phyloP scores from a whole-genome alignment of 2,113 vertebrate species.

The Cyanocitta stelleri region DNA sequence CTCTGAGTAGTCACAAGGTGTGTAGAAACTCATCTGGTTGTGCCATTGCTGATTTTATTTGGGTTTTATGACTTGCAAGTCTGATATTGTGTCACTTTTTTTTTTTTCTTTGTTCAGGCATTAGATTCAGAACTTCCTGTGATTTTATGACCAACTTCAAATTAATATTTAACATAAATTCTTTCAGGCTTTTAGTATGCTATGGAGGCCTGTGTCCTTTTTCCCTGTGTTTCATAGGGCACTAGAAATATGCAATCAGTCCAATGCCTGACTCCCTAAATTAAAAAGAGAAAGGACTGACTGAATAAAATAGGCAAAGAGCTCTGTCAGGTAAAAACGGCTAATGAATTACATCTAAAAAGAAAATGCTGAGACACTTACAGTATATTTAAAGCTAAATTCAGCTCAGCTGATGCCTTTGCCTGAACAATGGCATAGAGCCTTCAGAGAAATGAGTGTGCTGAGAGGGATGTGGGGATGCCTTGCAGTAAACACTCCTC shows the following conservation, averaged over 20 bases:
- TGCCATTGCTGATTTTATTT: background rate
- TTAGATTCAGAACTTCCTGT: background rate
- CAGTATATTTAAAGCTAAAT: background rate
- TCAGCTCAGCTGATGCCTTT: background rate
- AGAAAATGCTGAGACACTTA: background rate
- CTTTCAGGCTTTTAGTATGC: background rate
- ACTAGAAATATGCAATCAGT: background rate
- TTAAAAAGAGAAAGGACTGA: background rate
- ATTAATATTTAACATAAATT: background rate
- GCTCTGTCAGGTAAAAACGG: background rate
- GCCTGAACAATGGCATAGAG: background rate
- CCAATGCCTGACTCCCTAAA: background rate
- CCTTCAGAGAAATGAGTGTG: background rate
- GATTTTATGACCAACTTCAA: background rate
- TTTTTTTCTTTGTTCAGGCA: background rate
- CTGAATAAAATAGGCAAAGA: background rate
- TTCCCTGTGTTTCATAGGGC: background rate
- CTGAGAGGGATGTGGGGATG: accelerated
- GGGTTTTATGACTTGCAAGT: background rate
- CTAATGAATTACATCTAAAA: background rate
- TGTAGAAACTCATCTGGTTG: background rate
- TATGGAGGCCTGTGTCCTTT: background rate
- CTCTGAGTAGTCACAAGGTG: background rate
- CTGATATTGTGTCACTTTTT: background rate
- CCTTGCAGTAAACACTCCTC: background rate